Evolutionary conservation across 2,888 invertebrate genomes (phyloP), one percentile per base, ranked within the genome.

Genomic region (Brachyopa scutellaris): DNA sequence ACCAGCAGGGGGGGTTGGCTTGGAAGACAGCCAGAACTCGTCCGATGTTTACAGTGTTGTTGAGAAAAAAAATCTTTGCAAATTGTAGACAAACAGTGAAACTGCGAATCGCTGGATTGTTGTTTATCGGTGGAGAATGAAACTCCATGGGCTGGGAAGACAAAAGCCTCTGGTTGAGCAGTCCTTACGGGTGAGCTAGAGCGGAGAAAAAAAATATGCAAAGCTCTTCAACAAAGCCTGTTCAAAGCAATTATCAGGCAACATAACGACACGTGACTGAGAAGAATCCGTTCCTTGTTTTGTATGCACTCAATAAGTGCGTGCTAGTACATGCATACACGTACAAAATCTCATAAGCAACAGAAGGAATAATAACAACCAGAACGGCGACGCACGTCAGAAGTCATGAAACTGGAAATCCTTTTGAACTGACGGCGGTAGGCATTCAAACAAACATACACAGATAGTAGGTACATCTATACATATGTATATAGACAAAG

Each of bases 51-150:
- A 74, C 82, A 77, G 15, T 77, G 70, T 57, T 59, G 70, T 82
- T 82, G 77, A 82, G 77, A 82, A 64, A 64, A 77, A 82, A 82
- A 77, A 82, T 77, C 77, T 77, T 82, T 77, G 70, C 64, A 82
- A 82, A 82, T 82, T 70, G 70, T 77, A 66, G 64, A 70, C 82
- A 82, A 82, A 77, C 70, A 82, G 67, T 73, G 66, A 69, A 79
- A 74, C 66, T 57, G 45, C 62, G 76, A 69, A 64, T 59, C 45
- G 51, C 70, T 19, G 36, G 64, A 61, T 70, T 51, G 57, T 70
- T 70, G 77, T 77, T 64, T 77, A 82, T 82, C 69, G 62, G 76
- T 36, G 49, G 29, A 36, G 11, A 8, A 36, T 11, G 36, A 53
- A 59, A 23, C 42, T 42, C 23, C 13, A 62, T 62, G 38, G 76